Evolutionary conservation across 2,797 vertebrate genomes (phyloP).

Genomic region (Gadopsis bispinosus): DNA sequence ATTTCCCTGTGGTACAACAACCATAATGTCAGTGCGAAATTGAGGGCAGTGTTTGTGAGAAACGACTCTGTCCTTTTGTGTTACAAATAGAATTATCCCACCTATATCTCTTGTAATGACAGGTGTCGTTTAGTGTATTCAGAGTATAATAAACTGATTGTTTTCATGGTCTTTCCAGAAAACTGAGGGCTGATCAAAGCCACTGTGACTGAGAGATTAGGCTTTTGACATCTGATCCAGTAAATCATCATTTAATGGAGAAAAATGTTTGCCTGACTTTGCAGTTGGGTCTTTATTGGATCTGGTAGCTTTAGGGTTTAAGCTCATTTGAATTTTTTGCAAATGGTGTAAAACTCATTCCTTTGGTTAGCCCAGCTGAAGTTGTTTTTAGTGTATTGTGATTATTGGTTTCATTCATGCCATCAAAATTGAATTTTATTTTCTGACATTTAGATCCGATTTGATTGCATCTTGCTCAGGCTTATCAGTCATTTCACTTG

Average conservation of each 20-base stretch:
- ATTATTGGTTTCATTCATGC: slow-evolving; percentile 19
- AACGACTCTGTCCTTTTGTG: slow-evolving; percentile 19
- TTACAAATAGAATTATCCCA: slow-evolving; percentile 22
- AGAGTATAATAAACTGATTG: slow-evolving; percentile 17
- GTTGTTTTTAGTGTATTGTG: not conserved
- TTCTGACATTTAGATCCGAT: slow-evolving; percentile 21
- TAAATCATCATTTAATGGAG: slow-evolving; percentile 18
- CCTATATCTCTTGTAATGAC: slow-evolving; percentile 16
- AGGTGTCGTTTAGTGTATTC: slow-evolving; percentile 30
- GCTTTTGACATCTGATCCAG: slow-evolving; percentile 16
- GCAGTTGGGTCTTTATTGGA: slow-evolving; percentile 24
- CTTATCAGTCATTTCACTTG: slow-evolving; percentile 50
- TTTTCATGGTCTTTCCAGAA: slow-evolving; percentile 24
- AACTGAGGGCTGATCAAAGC: slow-evolving; percentile 22
- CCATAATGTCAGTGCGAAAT: slow-evolving; percentile 25
- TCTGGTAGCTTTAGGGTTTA: slow-evolving; percentile 26
- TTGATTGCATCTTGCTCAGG: slow-evolving; percentile 46
- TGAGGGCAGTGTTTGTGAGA: slow-evolving; percentile 24
- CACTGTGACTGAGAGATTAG: slow-evolving; percentile 10
- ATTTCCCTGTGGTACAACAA: slow-evolving; percentile 33
- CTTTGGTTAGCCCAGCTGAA: not conserved
- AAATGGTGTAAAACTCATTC: not conserved
- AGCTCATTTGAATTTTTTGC: slow-evolving; percentile 15
- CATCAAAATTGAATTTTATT: slow-evolving; percentile 17
- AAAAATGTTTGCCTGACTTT: slow-evolving; percentile 10